Conservation (phyloP, 2,888 invertebrate genomes). For the Calameuta idolon region DNA sequence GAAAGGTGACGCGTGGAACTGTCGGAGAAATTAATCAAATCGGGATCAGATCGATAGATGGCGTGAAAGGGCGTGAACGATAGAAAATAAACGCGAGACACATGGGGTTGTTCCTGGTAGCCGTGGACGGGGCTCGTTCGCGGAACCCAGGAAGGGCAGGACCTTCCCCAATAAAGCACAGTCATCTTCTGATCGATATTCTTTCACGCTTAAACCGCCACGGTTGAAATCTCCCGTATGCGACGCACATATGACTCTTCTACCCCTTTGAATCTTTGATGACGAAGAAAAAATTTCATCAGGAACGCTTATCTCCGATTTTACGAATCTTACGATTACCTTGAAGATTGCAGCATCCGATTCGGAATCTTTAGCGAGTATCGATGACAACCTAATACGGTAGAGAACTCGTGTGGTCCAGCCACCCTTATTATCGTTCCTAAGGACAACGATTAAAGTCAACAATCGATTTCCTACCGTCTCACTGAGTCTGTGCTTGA, state of each 20-base stretch:
- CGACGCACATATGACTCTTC: background rate
- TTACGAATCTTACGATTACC: background rate
- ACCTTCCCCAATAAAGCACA: conserved; percentile 22
- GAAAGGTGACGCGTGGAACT: conserved; percentile 9
- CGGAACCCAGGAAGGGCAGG: conserved; percentile 21
- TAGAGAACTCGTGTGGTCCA: too few relatives aligned
- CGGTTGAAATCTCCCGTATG: background rate
- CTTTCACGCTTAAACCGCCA: conserved; percentile 17
- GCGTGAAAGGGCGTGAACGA: conserved; percentile 17
- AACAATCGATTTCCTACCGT: background rate
- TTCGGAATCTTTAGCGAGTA: background rate
- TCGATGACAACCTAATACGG: background rate
- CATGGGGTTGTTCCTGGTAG: conserved; percentile 25
- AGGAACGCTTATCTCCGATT: background rate
- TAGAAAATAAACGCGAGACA: conserved; percentile 16
- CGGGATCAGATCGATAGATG: conserved; percentile 17
- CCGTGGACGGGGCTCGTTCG: conserved; percentile 18
- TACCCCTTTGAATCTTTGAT: background rate
- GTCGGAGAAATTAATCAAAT: conserved; percentile 17
- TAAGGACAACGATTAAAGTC: background rate
- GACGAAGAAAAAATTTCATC: background rate
- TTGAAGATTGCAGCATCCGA: background rate
- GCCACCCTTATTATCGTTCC: background rate
- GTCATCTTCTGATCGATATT: conserved; percentile 26
- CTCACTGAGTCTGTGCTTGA: background rate